Base-by-base conservation (phyloP, 1,140 invertebrate genomes). In the Fopius arisanus region DNA sequence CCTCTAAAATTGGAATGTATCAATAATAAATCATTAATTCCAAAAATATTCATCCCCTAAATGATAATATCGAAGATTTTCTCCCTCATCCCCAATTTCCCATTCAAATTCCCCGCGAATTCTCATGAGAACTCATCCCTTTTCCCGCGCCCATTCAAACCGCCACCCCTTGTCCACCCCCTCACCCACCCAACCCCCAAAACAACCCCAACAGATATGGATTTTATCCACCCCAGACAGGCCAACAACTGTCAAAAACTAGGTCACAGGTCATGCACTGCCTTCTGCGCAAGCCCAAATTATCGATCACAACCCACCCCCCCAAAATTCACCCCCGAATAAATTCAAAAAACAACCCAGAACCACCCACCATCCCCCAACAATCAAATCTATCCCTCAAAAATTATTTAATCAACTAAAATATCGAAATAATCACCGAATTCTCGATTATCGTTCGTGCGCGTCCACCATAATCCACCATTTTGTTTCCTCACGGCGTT, bases 281-380 rank as follows among this genome's bases (percentile, higher is more conserved):
- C 54, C 19, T 14, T 26, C 21, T 59, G 54, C 54, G 54, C 54
- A 59, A 21, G 54, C 54, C 26, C 26, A n/a, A 6, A 28, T 21
- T 59, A 59, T 59, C 54, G 54, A 59, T 59, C 16, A 48, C 26
- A 59, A 54, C 21, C 19, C 54, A 59, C 21, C 54, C 54, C 54
- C 10, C 43, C 3, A 26, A 21, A 21, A 12, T 6, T 6, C 54
- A 14, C 54, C 54, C 43, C 43, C n/a, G 43, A 48, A 48, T 3
- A 48, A 48, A 9, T n/a, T 48, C 43, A 6, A 3, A 3, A 16
- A n/a, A 9, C 43, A 10, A 9, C n/a, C n/a, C 33, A 37, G 6
- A 48, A 2, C 43, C 43, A 7, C 43, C 14, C 43, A 48, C 14
- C 5, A n/a, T n/a, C 3, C 43, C 7, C 43, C n/a, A n/a, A 48